phyloP scores from a whole-genome alignment of 2,888 invertebrate species.

The Megamerina dolium region DNA sequence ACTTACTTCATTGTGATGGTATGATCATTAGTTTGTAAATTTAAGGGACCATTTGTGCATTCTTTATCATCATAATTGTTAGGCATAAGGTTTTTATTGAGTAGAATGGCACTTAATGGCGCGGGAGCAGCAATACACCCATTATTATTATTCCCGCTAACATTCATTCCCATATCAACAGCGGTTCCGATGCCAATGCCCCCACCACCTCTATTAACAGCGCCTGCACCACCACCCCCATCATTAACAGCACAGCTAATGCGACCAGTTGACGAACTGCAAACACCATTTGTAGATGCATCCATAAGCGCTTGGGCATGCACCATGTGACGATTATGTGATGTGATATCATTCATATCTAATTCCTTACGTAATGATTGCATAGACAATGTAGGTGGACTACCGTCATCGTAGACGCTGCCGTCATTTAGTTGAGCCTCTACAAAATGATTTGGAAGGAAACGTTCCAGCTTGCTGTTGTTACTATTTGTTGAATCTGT shows the following conservation, averaged over 20 bases:
- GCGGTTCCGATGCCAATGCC: conserved; percentile 11
- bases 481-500: conserved; percentile 38
- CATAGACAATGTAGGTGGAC: conserved; percentile 1
- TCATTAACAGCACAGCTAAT: conserved; percentile 15
- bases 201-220: conserved; percentile 7
- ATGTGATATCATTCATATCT: conserved; percentile 3
- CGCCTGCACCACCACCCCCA: conserved; percentile 23
- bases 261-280: conserved; percentile 25
- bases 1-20: conserved; percentile 44
- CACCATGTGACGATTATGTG: too few relatives aligned
- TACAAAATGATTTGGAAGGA: conserved; percentile 46
- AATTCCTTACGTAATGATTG: conserved; percentile 6
- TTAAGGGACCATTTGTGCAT: conserved; percentile 37
- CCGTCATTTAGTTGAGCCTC: conserved; percentile 42
- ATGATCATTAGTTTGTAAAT: conserved; percentile 37
- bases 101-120: not conserved
- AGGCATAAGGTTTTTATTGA: too few relatives aligned
- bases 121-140: too few relatives aligned
- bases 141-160: not conserved
- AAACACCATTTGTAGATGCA: conserved; percentile 30
- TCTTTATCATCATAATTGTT: conserved; percentile 34
- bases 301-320: conserved; percentile 29
- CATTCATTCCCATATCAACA: conserved; percentile 4
- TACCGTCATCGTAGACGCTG: conserved; percentile 12
- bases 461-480: conserved; percentile 40